Base-by-base conservation (phyloP, 2,888 invertebrate genomes). In the Amaurobius ferox region DNA sequence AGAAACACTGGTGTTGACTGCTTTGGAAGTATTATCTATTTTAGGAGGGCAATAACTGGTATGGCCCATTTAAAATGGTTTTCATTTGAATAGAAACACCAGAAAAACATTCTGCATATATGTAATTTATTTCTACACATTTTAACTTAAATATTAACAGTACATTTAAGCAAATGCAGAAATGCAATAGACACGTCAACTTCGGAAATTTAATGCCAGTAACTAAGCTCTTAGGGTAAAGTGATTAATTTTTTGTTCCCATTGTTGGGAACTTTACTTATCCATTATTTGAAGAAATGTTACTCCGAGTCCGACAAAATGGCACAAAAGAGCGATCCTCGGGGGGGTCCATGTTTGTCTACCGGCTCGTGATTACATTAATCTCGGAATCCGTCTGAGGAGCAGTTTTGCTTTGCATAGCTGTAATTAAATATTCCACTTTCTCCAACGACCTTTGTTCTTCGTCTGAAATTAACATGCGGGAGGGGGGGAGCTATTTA, bases 351-450 rank as follows among this genome's bases (percentile, higher is more conserved):
- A 23, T 55, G 55, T 55, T 55, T 55, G 55, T 55, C 55, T 55
- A 55, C 55, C 23, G 11, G 23, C 55, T 55, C 55, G 55, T 55
- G 55, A 55, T 55, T 55, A 23, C 55, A 55, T 55, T 55, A 55
- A 55, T 55, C 55, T 23, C 1, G 55, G 55, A 3, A 3, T 55
- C 19, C 23, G 55, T 55, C 55, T 55, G 11, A 55, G 55, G 23
- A 23, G 23, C 23, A 55, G 55, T 55, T 55, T 35, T 55, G 55
- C 11, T 19, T 23, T 35, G 9, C 23, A 55, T 55, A 55, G 19
- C 23, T 55, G 55, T 55, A 55, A 55, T 55, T 55, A 55, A 23
- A 16, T 55, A 55, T 55, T 23, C 55, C 55, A 55, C 13, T 23
- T 55, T 55, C 19, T 19, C 19, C 2, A 5, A 5, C 23, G 23